phyloP scores from a whole-genome alignment of 2,888 invertebrate species.

The Pandemis heparana region DNA sequence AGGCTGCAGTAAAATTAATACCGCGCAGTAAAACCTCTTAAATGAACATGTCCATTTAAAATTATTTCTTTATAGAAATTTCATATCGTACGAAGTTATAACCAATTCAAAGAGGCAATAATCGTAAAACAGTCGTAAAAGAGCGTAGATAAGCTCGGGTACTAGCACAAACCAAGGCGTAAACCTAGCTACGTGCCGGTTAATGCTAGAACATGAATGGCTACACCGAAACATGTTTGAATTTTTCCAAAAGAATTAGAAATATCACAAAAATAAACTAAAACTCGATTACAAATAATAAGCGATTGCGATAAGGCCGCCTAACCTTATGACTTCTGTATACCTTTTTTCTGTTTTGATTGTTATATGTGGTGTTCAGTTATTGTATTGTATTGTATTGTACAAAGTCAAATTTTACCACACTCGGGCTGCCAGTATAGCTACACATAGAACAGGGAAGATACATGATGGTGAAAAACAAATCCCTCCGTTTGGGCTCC shows the following conservation, averaged over 20 bases:
- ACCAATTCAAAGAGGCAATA: conserved; percentile 81
- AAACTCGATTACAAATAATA: not conserved
- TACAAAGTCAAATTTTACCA: not conserved
- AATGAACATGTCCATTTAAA: conserved; percentile 81
- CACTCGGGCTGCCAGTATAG: too few species aligned
- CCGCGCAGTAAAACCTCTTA: conserved; percentile 65
- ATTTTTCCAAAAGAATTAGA: not conserved
- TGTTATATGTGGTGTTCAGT: too few species aligned
- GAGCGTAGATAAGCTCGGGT: conserved; percentile 74
- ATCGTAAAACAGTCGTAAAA: conserved; percentile 82
- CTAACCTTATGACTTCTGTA: too few species aligned
- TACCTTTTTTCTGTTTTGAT: too few species aligned
- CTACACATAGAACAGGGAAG: too few species aligned
- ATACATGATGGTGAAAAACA: too few species aligned
- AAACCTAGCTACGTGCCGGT: conserved; percentile 56
- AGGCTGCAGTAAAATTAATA: conserved; percentile 66
- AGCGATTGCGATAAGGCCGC: too few species aligned
- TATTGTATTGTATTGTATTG: too few species aligned
- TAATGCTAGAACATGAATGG: conserved; percentile 4
- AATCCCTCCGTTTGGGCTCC: too few species aligned
- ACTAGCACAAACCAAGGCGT: conserved; percentile 68
- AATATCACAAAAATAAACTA: not conserved
- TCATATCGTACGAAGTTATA: conserved; percentile 81
- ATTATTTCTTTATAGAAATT: conserved; percentile 80
- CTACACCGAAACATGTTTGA: not conserved